Percentiles rank a stretch among this genome's conserved stretches.
phyloP scores from a whole-genome alignment of 2,888 invertebrate genomes.

The Ophonus ardosiacus region DNA sequence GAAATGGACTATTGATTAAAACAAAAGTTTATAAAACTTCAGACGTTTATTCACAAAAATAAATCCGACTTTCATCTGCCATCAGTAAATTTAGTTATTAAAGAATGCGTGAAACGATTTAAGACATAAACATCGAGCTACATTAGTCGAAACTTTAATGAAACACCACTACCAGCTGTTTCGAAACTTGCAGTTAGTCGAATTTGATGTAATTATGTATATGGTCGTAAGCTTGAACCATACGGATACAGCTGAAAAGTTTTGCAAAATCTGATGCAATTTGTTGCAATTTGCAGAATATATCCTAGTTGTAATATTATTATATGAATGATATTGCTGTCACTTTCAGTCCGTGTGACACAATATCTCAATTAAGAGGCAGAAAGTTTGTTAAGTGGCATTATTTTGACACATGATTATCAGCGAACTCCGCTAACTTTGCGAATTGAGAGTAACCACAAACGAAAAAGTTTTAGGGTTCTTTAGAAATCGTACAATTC shows the following conservation, averaged over 20 bases:
- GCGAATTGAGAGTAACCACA: conserved; percentile 19
- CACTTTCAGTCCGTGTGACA: background rate
- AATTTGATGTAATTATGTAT: conserved; percentile 39
- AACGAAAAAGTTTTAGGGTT: conserved; percentile 23
- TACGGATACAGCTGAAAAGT: conserved; percentile 5
- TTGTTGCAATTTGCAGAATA: background rate
- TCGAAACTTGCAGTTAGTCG: conserved; percentile 23
- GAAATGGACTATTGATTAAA: background rate
- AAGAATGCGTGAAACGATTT: conserved; percentile 3
- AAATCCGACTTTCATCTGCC: background rate
- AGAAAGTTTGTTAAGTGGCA: conserved; percentile 35
- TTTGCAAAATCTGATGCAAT: background rate
- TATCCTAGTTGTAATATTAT: background rate
- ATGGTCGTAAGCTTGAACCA: background rate
- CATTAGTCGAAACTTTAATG: conserved; percentile 40
- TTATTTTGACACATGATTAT: conserved; percentile 51
- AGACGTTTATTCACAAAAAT: background rate
- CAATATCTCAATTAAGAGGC: background rate
- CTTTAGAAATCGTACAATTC: conserved; percentile 29
- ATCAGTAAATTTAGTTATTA: background rate
- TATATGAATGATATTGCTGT: background rate
- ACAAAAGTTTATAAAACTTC: conserved; percentile 25
- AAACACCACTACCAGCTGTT: background rate
- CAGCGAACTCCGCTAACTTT: conserved; percentile 6
- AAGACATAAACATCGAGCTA: background rate